Percentiles rank a stretch among this genome's conserved stretches.
Conservation (phyloP, 2,113 vertebrate species). For the Motacilla tschutschensis region DNA sequence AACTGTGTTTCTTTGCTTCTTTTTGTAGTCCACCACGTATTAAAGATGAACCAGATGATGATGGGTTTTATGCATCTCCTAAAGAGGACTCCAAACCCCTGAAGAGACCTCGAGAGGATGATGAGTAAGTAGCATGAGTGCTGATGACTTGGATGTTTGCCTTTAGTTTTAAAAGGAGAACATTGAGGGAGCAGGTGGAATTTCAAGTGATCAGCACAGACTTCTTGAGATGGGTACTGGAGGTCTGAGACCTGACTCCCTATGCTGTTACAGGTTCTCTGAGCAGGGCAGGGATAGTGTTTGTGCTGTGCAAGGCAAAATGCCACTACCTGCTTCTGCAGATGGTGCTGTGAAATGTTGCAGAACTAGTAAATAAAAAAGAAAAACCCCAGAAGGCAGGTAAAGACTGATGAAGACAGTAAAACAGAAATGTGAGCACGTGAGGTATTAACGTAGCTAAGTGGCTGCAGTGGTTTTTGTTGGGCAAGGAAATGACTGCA, state of each 20-base stretch:
- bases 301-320: neutral
- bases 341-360: neutral
- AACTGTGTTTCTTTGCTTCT: neutral
- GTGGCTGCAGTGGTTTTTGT: neutral
- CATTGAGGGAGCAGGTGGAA: neutral
- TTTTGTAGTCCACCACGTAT: constrained; percentile 79
- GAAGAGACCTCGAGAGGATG: constrained; percentile 86
- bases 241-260: neutral
- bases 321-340: neutral
- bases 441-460: neutral
- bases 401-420: neutral
- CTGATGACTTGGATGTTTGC: neutral
- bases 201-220: neutral
- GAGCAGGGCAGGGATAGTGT: neutral
- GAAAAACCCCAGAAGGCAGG: neutral
- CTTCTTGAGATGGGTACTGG: neutral
- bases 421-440: neutral
- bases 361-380: neutral
- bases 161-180: neutral
- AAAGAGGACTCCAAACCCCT: constrained; percentile 83
- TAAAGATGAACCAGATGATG: constrained; percentile 90
- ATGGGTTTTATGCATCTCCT: constrained; percentile 79
- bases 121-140: constrained; percentile 80
- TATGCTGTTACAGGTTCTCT: neutral
- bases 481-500: neutral